Conservation (phyloP, 2,888 invertebrate species). For the Phortica okadai region DNA sequence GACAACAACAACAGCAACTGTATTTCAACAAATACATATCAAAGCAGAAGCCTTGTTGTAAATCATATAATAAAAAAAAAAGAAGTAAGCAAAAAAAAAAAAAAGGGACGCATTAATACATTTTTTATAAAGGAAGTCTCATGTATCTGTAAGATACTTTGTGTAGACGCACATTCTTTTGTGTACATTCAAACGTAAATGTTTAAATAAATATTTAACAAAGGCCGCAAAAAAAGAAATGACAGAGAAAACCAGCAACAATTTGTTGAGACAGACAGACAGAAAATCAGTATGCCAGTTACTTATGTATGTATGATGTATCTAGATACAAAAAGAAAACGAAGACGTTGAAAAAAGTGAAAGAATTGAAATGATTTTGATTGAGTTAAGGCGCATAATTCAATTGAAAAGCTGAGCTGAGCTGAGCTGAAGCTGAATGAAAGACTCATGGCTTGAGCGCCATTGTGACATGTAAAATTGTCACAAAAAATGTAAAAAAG, state of each 20-base stretch:
- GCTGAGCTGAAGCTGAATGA: constrained; percentile 39
- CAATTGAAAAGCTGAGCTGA: constrained; percentile 57
- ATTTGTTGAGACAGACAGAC: not conserved
- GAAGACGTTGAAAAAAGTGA: constrained; percentile 27
- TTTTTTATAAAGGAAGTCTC: not conserved
- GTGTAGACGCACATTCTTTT: not conserved
- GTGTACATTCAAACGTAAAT: constrained; percentile 2
- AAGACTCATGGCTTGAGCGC: constrained; percentile 16
- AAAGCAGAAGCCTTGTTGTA: no score
- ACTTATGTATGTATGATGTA: not conserved
- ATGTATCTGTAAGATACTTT: not conserved
- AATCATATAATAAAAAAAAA: not conserved
- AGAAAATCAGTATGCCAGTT: not conserved
- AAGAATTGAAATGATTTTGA: constrained; percentile 38
- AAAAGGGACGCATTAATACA: not conserved
- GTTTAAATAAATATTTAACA: not conserved
- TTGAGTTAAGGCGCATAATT: constrained; percentile 64
- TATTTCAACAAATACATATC: no score
- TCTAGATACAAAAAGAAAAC: constrained; percentile 38
- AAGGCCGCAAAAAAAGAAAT: not conserved
- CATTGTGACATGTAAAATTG: not conserved
- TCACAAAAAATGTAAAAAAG: not conserved
- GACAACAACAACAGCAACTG: not conserved
- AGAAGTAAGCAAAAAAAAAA: not conserved
- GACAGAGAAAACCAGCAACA: not conserved